A percentile compares a stretch with the other conserved stretches of the same genome.
Conservation (phyloP, 2,888 invertebrate genomes). For the Sturmia bella region DNA sequence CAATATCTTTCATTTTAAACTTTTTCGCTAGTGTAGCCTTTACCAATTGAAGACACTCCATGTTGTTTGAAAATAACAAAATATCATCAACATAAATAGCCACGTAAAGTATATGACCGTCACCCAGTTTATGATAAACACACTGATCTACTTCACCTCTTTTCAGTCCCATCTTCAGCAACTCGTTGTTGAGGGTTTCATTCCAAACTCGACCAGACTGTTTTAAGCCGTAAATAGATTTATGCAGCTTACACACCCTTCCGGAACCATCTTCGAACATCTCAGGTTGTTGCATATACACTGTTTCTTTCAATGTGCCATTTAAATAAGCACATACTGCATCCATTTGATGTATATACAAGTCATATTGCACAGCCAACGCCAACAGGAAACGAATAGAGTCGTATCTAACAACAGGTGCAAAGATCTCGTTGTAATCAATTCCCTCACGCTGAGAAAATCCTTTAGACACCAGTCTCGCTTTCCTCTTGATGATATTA, state of each 20-base stretch:
- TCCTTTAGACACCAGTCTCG: constrained; percentile 6
- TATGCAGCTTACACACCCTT: constrained; percentile 56
- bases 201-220: constrained; percentile 59
- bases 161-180: constrained; percentile 56
- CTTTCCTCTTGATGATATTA: neutral
- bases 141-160: neutral
- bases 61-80: neutral
- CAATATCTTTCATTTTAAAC: neutral
- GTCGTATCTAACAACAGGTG: neutral
- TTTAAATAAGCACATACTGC: neutral
- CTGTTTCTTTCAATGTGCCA: constrained; percentile 50
- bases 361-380: neutral
- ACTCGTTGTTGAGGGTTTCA: constrained; percentile 45
- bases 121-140: neutral
- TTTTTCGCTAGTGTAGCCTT: neutral
- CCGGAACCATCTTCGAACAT: too few relatives aligned
- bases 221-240: constrained; percentile 70
- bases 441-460: constrained; percentile 21
- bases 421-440: constrained; percentile 1
- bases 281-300: constrained; percentile 63
- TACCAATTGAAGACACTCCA: neutral
- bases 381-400: neutral
- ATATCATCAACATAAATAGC: neutral
- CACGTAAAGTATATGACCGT: neutral
- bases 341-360: neutral